Evolutionary conservation across 2,888 invertebrate genomes (phyloP), one percentile per base, ranked within the genome.

Genomic region (Acholoe squamosa): DNA sequence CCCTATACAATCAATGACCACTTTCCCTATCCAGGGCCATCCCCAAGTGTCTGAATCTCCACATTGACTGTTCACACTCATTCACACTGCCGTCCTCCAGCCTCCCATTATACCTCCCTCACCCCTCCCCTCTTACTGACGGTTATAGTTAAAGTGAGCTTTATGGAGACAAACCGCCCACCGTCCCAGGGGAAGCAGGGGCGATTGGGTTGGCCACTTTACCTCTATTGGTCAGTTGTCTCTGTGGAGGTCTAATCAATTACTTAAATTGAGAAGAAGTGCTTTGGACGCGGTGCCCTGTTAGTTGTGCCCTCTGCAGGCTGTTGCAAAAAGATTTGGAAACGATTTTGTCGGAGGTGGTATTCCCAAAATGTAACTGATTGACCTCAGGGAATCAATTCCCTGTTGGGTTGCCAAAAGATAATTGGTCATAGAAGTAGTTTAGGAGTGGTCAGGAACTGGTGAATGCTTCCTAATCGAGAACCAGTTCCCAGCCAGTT

Each of bases 91-190:
- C 61, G 3, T 7, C 61, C n/a, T 54, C 54, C 54, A 10, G 54
- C 12, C 54, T 54, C 12, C 19, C 54, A 54, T 19, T 19, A 54
- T 10, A 54, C 54, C 54, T 54, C 61, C 1, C 14, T 3, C 61
- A 61, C 7, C 61, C n/a, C 61, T 61, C 22, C 61, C 22, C 61
- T n/a, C 61, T 14, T 14, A n/a, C 14, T n/a, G 61, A 1, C n/a
- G 61, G 12, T 61, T 19, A 61, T n/a, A 61, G 22, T 61, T 61
- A 61, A 43, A 61, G 61, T 61, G 61, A 61, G n/a, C 61, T n/a
- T 61, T 61, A 61, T 61, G 19, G 61, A 61, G 61, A 61, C 61
- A 61, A 61, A 61, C 61, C 61, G 61, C 14, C n/a, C n/a, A n/a
- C 22, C 61, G 3, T 14, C 61, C 61, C 61, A 61, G 61, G 61